Base-by-base conservation (phyloP, 2,888 invertebrate genomes). In the Dasysyrphus albostriatus region DNA sequence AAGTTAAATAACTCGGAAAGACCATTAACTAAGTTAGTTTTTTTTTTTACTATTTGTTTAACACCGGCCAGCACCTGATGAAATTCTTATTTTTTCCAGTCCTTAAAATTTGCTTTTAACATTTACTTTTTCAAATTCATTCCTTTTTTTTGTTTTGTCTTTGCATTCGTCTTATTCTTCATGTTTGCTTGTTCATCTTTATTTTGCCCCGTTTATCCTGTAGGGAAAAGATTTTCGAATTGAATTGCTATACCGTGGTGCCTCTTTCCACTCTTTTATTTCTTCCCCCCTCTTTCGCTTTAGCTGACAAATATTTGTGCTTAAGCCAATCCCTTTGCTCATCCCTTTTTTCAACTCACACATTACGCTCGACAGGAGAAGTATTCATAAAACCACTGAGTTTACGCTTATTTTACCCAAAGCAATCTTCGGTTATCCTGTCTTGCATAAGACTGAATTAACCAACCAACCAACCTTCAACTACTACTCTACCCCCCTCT, bases 311-410 rank as follows among this genome's bases (percentile, higher is more conserved):
- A 87, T 79, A 83, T 79, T 79, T 79, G 47, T 47, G 49, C 61
- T 58, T 75, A 32, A 4, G 69, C 61, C 61, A 69, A 61, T 49
- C 73, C 54, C 44, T 51, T 24, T 59, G 58, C 49, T 51, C 77
- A 51, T 67, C 69, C 19, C 56, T 77, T 39, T 58, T 56, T 37
- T 56, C 37, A 32, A 79, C 61, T 39, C 44, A 32, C 54, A 63
- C 67, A 65, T 59, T 73, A 73, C 73, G 59, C 74, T 63, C 61
- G 39, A 73, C n/a, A 10, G 61, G 61, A 89, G 89, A 90, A 91
- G 90, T 89, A 90, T 90, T 91, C 91, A 91, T 91, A 91, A 91
- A 91, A 91, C 91, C 91, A 91, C 91, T 90, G 91, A 91, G 90
- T 91, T 91, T 91, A 91, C 91, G 91, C 90, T 91, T 91, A 91